Percentiles rank a stretch among this genome's conserved stretches.
Conservation (phyloP, 1,140 invertebrate species). For the Ctenoplectra terminalis region DNA sequence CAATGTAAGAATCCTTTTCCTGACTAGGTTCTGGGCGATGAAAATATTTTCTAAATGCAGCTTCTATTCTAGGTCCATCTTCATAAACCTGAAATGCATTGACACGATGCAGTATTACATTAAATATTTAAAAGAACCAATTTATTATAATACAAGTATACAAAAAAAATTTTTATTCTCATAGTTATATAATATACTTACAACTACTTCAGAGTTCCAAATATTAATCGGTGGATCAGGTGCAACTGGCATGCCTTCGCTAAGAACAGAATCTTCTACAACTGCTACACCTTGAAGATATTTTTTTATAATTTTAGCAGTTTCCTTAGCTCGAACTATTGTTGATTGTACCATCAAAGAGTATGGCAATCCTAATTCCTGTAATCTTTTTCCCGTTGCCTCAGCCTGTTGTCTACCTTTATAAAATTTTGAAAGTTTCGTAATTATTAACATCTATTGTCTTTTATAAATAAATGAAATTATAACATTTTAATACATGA, state of each 20-base stretch:
- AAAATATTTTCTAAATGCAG: conserved; percentile 97
- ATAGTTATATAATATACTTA: conserved; percentile 79
- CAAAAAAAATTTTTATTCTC: not conserved
- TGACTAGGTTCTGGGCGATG: conserved; percentile 93
- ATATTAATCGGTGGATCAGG: conserved; percentile 94
- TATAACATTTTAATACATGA: not conserved
- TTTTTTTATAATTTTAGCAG: conserved; percentile 91
- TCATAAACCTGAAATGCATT: conserved; percentile 89
- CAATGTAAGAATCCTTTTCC: conserved; percentile 92
- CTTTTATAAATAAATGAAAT: not conserved
- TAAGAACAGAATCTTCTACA: conserved; percentile 87
- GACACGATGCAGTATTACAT: conserved; percentile 23
- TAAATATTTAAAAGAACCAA: not conserved
- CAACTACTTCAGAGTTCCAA: conserved; percentile 93
- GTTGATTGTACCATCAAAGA: conserved; percentile 93
- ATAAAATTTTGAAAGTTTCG: conserved; percentile 39
- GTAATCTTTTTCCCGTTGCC: conserved; percentile 90
- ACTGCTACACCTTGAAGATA: conserved; percentile 85
- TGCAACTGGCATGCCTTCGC: conserved; percentile 96
- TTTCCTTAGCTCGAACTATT: conserved; percentile 96
- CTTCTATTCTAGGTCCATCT: conserved; percentile 98
- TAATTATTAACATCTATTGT: not conserved
- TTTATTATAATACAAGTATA: not conserved
- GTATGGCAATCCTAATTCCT: conserved; percentile 90
- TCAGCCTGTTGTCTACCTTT: conserved; percentile 92